A percentile compares a stretch with the other conserved stretches of the same genome.
Conservation (phyloP, 2,888 invertebrate species). For the Ypsolopha sequella region DNA sequence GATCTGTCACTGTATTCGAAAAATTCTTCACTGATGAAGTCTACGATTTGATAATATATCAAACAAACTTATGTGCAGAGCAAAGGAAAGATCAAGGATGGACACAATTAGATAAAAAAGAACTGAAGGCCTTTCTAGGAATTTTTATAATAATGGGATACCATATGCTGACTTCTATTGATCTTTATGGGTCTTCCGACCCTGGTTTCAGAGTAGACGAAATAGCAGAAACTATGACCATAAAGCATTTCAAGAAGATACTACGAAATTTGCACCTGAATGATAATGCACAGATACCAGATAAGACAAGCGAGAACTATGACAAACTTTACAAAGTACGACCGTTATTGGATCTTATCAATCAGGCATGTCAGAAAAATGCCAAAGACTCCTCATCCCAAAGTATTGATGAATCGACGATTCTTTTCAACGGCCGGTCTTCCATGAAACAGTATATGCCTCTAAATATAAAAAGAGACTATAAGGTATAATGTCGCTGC, state of each 20-base stretch:
- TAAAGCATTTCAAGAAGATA: not conserved
- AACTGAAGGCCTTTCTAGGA: too few species aligned
- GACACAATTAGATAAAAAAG: too few species aligned
- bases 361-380: conserved; percentile 10
- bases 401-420: conserved; percentile 17
- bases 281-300: not conserved
- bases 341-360: conserved; percentile 8
- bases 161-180: not conserved
- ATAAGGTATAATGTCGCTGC: conserved; percentile 16
- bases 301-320: not conserved
- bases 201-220: not conserved
- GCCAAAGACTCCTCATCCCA: conserved; percentile 12
- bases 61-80: too few species aligned
- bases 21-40: too few species aligned
- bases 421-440: conserved; percentile 16
- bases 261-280: not conserved
- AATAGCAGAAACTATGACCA: not conserved
- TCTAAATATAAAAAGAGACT: conserved; percentile 19
- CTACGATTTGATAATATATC: too few species aligned
- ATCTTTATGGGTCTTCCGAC: not conserved
- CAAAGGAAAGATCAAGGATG: too few species aligned
- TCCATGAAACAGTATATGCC: conserved; percentile 19
- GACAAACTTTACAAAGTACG: conserved; percentile 15
- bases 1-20: too few species aligned
- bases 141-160: too few species aligned